Evolutionary conservation across 1,140 invertebrate genomes (phyloP), one percentile per base, ranked within the genome.

Genomic region (Drosophila prosaltans): DNA sequence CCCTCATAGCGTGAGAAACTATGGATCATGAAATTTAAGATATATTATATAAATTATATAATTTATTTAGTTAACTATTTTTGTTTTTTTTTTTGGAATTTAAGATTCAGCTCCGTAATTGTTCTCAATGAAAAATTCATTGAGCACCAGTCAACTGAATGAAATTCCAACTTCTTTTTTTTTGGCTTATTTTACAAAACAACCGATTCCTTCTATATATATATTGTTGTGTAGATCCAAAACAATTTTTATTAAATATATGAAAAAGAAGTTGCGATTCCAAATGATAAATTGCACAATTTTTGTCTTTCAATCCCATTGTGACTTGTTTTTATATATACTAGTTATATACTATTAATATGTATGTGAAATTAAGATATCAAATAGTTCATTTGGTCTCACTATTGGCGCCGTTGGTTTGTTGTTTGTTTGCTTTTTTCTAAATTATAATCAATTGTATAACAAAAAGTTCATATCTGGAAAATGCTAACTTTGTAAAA

Each of bases 301-400:
- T 41, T 39, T 68, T 57, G 7, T 30, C 54, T 10, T 11, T 7
- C 28, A 9, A 43, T 7, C 16, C 65, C 69, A 76, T 51, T 66
- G 69, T 68, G 57, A 54, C 43, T 65, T 67, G 69, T 66, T 66
- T 72, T 60, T 75, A 5, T 36, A 36, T 36, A 59, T 63, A 57
- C 32, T 4, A 16, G 16, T 16, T 36, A 5, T 36, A 36, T 4
- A 26, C 24, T 10, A 51, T 51, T 10, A 10, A 16, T 10, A 48
- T 48, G 7, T 48, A 51, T 26, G 32, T 7, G 1, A 36, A 36
- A 36, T 36, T 6, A 36, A 1, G 58, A 59, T 45, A 72, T 67
- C 54, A 64, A 39, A 16, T 72, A 67, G 45, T 51, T 51, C 63
- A 67, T 51, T 72, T 51, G 58, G 55, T 16, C 48, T 72, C 64